Conservation (phyloP, 2,797 vertebrate species). For the Brachymystax lenok region DNA sequence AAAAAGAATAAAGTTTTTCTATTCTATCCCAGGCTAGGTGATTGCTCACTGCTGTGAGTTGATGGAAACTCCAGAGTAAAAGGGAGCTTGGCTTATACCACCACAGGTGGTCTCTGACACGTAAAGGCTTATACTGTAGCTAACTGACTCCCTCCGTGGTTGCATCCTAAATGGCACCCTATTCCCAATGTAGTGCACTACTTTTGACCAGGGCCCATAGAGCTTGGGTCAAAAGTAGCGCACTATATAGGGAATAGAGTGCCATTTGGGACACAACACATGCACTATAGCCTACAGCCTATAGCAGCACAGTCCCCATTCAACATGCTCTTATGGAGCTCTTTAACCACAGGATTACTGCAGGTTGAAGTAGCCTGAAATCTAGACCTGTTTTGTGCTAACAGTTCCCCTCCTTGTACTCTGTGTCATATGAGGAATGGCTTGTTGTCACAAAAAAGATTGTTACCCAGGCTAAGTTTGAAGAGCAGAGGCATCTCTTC, state of each 20-base stretch:
- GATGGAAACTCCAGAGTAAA: slow-evolving; percentile 24
- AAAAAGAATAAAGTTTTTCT: background rate
- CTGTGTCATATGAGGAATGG: background rate
- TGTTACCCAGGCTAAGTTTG: background rate
- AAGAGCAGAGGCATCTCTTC: background rate
- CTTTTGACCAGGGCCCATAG: background rate
- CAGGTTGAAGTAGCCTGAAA: background rate
- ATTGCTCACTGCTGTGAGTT: slow-evolving; percentile 12
- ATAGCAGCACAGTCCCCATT: background rate
- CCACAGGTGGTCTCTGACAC: slow-evolving; percentile 41
- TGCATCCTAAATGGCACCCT: background rate
- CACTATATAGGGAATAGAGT: background rate
- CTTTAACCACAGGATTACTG: slow-evolving; percentile 1
- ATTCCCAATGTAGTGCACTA: background rate
- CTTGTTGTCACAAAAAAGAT: background rate
- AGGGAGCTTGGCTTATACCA: slow-evolving; percentile 27
- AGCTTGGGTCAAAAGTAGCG: background rate
- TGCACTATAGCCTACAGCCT: background rate
- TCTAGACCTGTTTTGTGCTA: background rate
- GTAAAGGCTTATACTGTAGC: slow-evolving; percentile 34
- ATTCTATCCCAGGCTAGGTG: background rate
- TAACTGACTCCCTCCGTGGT: background rate
- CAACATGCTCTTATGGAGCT: background rate
- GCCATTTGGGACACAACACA: background rate
- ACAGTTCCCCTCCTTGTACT: background rate